Base-by-base conservation (phyloP, 2,888 invertebrate genomes). In the Pterobdella sp. region DNA sequence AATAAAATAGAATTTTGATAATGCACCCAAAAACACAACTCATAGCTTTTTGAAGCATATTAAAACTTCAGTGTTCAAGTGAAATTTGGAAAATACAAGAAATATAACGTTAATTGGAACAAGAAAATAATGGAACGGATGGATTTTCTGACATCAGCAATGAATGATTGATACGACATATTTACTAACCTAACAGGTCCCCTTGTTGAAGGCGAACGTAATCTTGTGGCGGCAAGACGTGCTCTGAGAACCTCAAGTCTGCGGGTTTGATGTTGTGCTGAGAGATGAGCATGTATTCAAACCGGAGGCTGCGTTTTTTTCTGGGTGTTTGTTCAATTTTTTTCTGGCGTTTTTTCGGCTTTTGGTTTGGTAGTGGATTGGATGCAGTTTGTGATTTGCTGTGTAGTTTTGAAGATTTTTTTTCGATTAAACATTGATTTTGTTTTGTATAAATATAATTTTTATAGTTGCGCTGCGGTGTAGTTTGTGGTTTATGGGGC, bases 251-350 rank as follows among this genome's bases (percentile, higher is more conserved):
- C 3, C 77, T 73, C 56, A 78, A 76, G 32, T 75, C 74, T 3
- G 67, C 34, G 22, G 78, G 78, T 3, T 72, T 37, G 74, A 76
- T 72, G 56, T 72, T 76, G 29, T 75, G 78, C 73, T 78, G 75
- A 18, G 75, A 76, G 22, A 78, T 73, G 29, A 78, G 75, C 26
- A 65, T 73, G 73, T 75, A 78, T n/a, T 37, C 72, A 67, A 34
- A 22, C 36, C 70, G 66, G 65, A 64, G 31, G 64, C 49, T 66
- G 70, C 72, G 63, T 0, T 37, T 63, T 63, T 32, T 32, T 32
- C 60, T 36, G 69, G 32, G 72, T 36, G 18, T 22, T 3, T 34
- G 64, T 1, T 32, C 10, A 10, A 4, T 18, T 3, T 32, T 18
- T 65, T 32, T 18, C 32, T 3, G 65, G 18, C 3, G 63, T 63